These are phyloP conservation scores for Oryzias dopingdopingensis DNA, from an alignment of 2,797 vertebrate genomes.

Conservation along the genomic window DNA sequence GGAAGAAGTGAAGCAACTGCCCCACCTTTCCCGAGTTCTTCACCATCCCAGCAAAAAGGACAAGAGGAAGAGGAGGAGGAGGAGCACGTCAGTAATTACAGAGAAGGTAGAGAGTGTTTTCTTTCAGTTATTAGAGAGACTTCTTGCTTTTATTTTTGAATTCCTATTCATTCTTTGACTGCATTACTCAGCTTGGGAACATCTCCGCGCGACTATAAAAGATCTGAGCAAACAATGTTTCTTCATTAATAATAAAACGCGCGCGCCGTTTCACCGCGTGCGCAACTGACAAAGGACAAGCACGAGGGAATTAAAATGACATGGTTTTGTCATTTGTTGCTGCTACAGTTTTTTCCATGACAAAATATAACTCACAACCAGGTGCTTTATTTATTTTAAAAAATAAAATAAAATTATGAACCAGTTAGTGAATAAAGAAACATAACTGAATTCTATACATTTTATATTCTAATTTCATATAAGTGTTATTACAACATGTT, in stretches of 20 bases:
- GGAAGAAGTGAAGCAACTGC: constrained; percentile 8
- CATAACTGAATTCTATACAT: too few relatives aligned
- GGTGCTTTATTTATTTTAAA: too few relatives aligned
- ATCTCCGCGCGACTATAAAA: not conserved
- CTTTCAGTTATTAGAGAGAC: not conserved
- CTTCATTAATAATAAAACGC: not conserved
- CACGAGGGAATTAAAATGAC: not conserved
- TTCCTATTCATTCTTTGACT: not conserved
- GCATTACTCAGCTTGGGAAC: not conserved
- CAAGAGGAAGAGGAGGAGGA: constrained; percentile 10
- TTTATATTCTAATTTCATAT: too few relatives aligned
- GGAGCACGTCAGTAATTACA: not conserved
- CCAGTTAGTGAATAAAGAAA: too few relatives aligned
- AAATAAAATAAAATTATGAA: too few relatives aligned
- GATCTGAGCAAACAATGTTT: too few relatives aligned
- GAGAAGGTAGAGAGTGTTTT: constrained; percentile 56
- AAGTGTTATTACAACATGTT: too few relatives aligned
- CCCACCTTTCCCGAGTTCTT: not conserved
- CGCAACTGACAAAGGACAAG: constrained; percentile 15
- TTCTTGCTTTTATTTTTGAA: not conserved
- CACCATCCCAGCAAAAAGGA: not conserved
- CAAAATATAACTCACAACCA: too few relatives aligned
- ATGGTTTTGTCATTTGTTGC: too few relatives aligned
- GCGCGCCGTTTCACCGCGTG: constrained; percentile 1
- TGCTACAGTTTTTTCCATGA: too few relatives aligned